Percentiles rank a stretch among this genome's conserved stretches.
These are phyloP conservation scores for Dasyornis broadbenti DNA, from an alignment of 2,113 vertebrate genomes.

Conservation along the genomic window DNA sequence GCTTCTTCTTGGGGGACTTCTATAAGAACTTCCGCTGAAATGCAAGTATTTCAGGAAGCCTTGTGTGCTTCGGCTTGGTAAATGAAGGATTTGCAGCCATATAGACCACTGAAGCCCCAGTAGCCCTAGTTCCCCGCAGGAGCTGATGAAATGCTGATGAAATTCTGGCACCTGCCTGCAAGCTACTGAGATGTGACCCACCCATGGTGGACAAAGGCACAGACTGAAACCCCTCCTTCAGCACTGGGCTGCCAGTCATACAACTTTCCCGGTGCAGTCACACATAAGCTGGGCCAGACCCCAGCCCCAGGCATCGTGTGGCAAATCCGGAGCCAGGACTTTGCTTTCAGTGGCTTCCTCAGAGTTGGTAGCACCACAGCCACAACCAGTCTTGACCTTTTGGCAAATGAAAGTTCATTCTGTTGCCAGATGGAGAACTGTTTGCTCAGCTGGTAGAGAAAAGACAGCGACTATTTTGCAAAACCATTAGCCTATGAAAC, in stretches of 20 bases:
- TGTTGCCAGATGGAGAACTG: neutral
- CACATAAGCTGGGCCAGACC: neutral
- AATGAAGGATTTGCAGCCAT: neutral
- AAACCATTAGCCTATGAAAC: neutral
- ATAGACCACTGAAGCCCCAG: neutral
- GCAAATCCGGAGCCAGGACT: neutral
- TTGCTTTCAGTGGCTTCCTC: neutral
- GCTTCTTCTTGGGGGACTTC: neutral
- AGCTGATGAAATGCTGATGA: neutral
- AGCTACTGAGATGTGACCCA: neutral
- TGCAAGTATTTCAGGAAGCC: neutral
- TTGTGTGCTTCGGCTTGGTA: neutral
- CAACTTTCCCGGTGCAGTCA: neutral
- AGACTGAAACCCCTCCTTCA: neutral
- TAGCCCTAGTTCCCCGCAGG: neutral
- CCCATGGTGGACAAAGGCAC: neutral
- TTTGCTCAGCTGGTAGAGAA: neutral
- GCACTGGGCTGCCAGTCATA: neutral
- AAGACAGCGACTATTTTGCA: neutral
- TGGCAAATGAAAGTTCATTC: neutral
- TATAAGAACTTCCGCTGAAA: neutral
- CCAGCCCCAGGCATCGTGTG: accelerated
- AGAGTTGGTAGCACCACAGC: neutral
- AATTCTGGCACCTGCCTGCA: neutral
- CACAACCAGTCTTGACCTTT: neutral